Base-by-base conservation (phyloP, 1,140 invertebrate genomes). In the Caenorhabditis remanei region DNA sequence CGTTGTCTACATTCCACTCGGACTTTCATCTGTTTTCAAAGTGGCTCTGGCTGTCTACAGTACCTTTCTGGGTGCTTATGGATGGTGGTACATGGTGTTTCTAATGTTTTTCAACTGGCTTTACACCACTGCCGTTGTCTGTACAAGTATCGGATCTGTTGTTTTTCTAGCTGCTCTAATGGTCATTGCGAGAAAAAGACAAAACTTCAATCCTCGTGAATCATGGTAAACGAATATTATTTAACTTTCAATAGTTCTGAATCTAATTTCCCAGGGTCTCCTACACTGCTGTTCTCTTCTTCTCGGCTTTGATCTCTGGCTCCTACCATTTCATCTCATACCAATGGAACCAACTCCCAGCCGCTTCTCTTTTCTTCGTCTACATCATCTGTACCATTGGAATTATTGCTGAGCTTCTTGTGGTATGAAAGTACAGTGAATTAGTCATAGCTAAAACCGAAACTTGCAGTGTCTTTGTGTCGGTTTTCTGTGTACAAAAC, bases 91-190 rank as follows among this genome's bases (percentile, higher is more conserved):
- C 21, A 50, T 53, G 71, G 40, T 43, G 9, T 53, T 79, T 32
- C n/a, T 79, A 21, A 79, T 79, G 71, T 50, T 79, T 21, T 79
- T 50, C 71, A 79, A 79, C 71, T 79, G 46, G 21, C n/a, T 79
- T 11, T 79, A 79, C 46, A 79, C 71, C 5, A 79, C 71, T 8
- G 46, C 71, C 3, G 71, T 79, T 13, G 19, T 79, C 46, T 50
- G 2, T 24, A 50, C 46, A 7, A 16, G 46, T 13, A 50, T 79
- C n/a, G 71, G 71, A 79, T 79, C 71, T 46, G 71, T 79, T 2
- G 24, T 79, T 11, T 79, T 50, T n/a, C 9, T 79, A n/a, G 32
- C 71, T 14, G 71, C 71, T 24, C 14, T 79, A n/a, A 79, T 79
- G 50, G 71, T 79, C n/a, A 50, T 79, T 53, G 71, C 71, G 2